phyloP scores from a whole-genome alignment of 2,113 vertebrate genomes.

The Callipepla squamata region DNA sequence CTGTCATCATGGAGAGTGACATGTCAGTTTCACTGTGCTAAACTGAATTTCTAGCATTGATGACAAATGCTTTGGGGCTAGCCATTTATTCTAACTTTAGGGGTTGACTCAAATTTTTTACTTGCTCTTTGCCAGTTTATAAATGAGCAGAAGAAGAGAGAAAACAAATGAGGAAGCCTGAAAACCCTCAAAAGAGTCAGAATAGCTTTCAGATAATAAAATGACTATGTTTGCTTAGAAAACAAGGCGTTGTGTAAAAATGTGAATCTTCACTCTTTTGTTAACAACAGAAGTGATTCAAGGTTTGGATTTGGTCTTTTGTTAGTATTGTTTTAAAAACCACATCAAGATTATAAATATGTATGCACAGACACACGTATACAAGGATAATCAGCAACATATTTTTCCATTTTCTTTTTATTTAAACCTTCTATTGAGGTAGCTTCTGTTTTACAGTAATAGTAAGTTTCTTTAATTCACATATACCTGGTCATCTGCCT shows the following conservation, averaged over 20 bases:
- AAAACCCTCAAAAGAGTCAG: not conserved
- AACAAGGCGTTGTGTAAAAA: not conserved
- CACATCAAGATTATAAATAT: not conserved
- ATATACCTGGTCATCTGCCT: not conserved
- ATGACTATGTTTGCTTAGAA: not conserved
- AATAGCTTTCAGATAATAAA: constrained; percentile 7
- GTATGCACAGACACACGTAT: not conserved
- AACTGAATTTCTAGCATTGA: constrained; percentile 10
- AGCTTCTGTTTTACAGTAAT: not conserved
- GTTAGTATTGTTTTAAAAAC: not conserved
- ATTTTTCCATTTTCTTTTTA: not conserved
- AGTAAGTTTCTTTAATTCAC: not conserved
- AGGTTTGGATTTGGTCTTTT: not conserved
- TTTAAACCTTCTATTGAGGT: not conserved
- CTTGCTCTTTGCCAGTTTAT: not conserved
- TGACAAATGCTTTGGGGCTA: not conserved
- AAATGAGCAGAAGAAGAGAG: not conserved
- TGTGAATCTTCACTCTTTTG: not conserved
- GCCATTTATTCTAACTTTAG: not conserved
- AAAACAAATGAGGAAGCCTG: not conserved
- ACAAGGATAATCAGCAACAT: not conserved
- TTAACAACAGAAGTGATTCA: not conserved
- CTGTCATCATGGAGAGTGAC: not conserved
- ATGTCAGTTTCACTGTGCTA: constrained; percentile 20
- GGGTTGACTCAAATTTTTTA: not conserved